Conservation (phyloP, 2,113 vertebrate genomes). For the Petroica traversi region DNA sequence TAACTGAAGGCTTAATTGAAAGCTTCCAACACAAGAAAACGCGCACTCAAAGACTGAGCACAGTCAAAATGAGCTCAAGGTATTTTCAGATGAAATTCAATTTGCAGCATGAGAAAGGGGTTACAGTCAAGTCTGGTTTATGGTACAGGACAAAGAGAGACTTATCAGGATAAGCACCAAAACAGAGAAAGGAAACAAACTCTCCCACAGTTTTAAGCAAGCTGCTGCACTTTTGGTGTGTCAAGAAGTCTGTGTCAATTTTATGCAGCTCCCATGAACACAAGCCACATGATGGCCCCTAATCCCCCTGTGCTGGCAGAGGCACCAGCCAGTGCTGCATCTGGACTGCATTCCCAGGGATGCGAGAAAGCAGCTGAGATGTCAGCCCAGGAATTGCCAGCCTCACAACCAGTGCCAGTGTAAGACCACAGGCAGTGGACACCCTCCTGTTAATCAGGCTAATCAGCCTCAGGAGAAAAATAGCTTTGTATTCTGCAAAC, state of each 20-base stretch:
- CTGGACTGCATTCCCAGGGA: neutral
- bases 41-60: neutral
- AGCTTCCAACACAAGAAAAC: neutral
- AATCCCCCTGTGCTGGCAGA: rapidly evolving
- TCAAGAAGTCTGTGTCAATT: neutral
- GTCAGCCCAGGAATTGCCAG: neutral
- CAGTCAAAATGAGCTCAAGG: neutral
- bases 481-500: neutral
- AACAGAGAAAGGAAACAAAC: neutral
- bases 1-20: neutral
- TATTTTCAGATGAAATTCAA: neutral
- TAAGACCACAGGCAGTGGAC: neutral
- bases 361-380: neutral
- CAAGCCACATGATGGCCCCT: neutral
- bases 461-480: neutral
- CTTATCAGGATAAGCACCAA: neutral
- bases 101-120: neutral
- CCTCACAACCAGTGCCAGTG: neutral
- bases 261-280: neutral
- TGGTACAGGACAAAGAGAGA: neutral
- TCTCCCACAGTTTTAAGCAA: neutral
- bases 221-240: neutral
- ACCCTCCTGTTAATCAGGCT: neutral
- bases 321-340: neutral
- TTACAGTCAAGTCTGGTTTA: neutral